Evolutionary conservation across 2,797 vertebrate genomes (phyloP), one percentile per base, ranked within the genome.

Genomic region (Momotus momota): DNA sequence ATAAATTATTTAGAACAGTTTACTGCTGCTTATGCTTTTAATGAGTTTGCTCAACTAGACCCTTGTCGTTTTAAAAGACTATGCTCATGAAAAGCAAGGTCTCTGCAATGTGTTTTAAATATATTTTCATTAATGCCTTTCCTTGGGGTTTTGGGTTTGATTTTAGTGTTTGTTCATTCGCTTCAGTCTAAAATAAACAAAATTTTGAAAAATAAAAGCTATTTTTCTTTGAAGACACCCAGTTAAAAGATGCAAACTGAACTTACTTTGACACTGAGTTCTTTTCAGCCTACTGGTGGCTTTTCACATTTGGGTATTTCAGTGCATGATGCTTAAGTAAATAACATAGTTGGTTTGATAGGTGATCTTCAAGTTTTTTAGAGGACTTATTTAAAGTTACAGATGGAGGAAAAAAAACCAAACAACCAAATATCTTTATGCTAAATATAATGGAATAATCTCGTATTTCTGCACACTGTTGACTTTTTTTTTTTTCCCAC

Each of bases 1-100:
- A 49, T 85, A 41, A 58, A 12, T 93, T 80, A 75, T 91, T 91
- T 80, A 45, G 58, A 69, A 43, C 15, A 51, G 9, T 67, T 82
- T 55, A 86, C 33, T 38, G 26, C 25, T 89, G n/a, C 14, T 86
- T 88, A 23, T 79, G 33, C 41, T 86, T 73, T 74, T 86, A 86
- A 88, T 78, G 71, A 85, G 23, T 72, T 85, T 87, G 14, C 9
- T 74, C 54, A 49, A 49, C 20, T 82, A 16, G 31, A 65, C 8
- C 25, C 20, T 33, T 85, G 20, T 18, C 52, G 35, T 41, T 20
- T 82, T 61, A 57, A 45, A 91, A 74, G 31, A 25, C 7, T 74
- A 0, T 52, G 40, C 14, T 82, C 22, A 12, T 46, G 43, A 4
- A 43, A 38, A 78, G 7, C 0, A 2, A 74, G 8, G 9, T 73